Evolutionary conservation across 1,140 invertebrate genomes (phyloP), one percentile per base, ranked within the genome.

Genomic region (Antheraea mylitta): DNA sequence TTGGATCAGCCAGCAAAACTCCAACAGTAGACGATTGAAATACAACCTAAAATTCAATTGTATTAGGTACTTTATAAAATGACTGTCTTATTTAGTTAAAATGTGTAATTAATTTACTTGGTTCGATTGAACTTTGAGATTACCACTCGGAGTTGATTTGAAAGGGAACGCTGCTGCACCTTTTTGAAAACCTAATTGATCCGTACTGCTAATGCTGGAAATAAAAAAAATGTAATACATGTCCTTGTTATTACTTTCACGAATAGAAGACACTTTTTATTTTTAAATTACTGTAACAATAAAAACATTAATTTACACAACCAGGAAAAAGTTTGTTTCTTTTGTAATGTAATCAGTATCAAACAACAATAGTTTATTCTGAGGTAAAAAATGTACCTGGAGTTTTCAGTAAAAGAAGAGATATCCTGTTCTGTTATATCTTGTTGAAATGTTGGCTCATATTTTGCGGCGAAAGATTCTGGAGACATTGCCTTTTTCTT

Each of bases 11-110:
- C 7, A 95, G 92, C 36, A 96, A 78, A 19, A 95, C 94, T 58
- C 95, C 95, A 18, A 95, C 92, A 75, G 95, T 95, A 62, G 94
- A 94, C n/a, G 94, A 94, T 79, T 95, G 94, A 77, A 94, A 96
- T 18, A 95, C 94, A 36, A 95, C 94, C 94, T 95, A 72, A 19
- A 60, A 19, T 19, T 60, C 2, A 60, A 60, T 22, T 18, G 18
- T 22, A 22, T 30, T 30, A 30, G 22, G 18, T 7, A 22, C 22
- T 60, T 19, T 19, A 60, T 60, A 22, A 7, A 48, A 42, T 58
- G 18, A 68, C 62, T 58, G 16, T 60, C 4, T 18, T 48, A n/a
- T 9, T n/a, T 53, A 38, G 22, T 16, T 67, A 63, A 37, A 18
- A 64, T 3, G n/a, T 22, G 5, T 22, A 19, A 22, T 48, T 61